phyloP scores from a whole-genome alignment of 2,797 vertebrate species.

The Tragopan temminckii region DNA sequence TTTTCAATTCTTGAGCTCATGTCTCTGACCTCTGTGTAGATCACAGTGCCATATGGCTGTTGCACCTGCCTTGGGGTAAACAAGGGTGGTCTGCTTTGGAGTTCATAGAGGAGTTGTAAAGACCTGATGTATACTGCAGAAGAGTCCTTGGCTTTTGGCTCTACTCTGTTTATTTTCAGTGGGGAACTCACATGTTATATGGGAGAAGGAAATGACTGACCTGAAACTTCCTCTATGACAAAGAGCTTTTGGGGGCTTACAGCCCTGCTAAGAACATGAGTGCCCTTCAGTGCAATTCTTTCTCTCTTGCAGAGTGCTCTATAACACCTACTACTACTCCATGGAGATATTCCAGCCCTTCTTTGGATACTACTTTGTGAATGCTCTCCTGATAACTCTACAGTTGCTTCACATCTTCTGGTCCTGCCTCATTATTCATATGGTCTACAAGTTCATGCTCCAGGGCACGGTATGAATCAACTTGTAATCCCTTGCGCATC shows the following conservation, averaged over 20 bases:
- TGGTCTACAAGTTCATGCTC: conserved; percentile 88
- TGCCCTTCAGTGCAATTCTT: not conserved
- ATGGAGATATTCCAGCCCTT: conserved; percentile 85
- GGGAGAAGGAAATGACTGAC: not conserved
- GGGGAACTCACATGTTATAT: not conserved
- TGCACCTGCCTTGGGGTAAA: not conserved
- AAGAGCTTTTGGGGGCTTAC: not conserved
- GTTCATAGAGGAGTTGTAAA: not conserved
- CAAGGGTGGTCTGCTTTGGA: not conserved
- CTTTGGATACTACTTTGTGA: conserved; percentile 93
- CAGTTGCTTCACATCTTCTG: conserved; percentile 93
- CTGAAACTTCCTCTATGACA: not conserved
- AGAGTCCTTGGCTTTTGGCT: not conserved
- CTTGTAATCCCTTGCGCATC: not conserved
- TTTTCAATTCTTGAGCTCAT: not conserved
- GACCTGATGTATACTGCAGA: not conserved
- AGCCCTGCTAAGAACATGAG: not conserved
- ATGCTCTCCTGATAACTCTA: conserved; percentile 86
- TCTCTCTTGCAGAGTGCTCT: conserved; percentile 84
- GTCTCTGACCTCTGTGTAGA: not conserved
- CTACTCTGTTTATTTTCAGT: not conserved
- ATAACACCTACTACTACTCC: conserved; percentile 88
- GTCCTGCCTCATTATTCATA: conserved; percentile 92
- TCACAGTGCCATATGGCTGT: not conserved
- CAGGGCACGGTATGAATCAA: conserved; percentile 86